Percentiles rank a stretch among this genome's conserved stretches.
Evolutionary conservation across 2,888 invertebrate genomes (phyloP).

Genomic region (Mythimna ferrago): DNA sequence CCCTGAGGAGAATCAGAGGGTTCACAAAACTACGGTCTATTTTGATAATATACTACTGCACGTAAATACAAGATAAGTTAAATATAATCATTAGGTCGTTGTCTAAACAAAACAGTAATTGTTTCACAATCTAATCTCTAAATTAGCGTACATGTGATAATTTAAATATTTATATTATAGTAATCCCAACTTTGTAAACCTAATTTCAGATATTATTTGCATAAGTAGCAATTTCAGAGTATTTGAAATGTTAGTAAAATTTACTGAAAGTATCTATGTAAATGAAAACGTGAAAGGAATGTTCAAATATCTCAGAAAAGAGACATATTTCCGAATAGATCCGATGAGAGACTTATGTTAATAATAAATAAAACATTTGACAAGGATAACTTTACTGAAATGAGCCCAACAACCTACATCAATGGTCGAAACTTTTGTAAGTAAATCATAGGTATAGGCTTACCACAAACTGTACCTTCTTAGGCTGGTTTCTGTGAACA

Average conservation of each 20-base stretch:
- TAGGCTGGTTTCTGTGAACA: too few relatives aligned
- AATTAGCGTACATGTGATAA: neutral
- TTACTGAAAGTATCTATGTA: constrained; percentile 18
- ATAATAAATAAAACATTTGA: too few relatives aligned
- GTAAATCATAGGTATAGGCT: too few relatives aligned
- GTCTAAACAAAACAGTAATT: neutral
- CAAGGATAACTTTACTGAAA: too few relatives aligned
- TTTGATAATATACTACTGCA: neutral
- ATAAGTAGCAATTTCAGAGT: neutral
- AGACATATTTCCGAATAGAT: neutral
- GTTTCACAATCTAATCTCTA: neutral
- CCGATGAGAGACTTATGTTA: neutral
- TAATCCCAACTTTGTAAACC: neutral
- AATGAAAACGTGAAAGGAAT: neutral
- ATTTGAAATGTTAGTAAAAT: constrained; percentile 18
- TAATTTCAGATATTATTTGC: neutral
- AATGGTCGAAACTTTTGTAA: too few relatives aligned
- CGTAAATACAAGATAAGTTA: neutral
- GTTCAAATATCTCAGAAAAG: neutral
- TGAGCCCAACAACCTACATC: too few relatives aligned
- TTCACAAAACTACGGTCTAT: neutral
- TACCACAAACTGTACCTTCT: too few relatives aligned
- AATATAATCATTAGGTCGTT: neutral
- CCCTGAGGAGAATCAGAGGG: neutral
- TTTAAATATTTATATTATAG: neutral